Conservation (phyloP, 2,888 invertebrate species). For the Dryococelus australis region DNA sequence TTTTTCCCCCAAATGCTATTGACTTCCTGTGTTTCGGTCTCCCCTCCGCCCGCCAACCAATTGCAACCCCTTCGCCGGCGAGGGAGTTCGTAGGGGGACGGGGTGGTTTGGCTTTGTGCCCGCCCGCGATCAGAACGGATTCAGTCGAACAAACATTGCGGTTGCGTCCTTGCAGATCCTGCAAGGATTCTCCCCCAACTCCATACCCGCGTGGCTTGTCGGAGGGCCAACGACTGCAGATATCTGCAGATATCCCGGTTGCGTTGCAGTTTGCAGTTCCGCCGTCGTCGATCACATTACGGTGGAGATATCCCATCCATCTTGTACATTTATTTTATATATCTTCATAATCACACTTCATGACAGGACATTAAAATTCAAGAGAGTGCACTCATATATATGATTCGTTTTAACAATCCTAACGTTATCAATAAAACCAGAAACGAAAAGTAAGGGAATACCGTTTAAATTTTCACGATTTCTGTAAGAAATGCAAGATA, state of each 20-base stretch:
- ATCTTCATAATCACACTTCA: no score
- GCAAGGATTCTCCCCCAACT: not conserved
- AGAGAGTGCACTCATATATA: no score
- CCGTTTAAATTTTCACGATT: no score
- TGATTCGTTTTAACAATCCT: no score
- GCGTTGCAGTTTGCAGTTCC: no score
- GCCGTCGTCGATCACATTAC: no score
- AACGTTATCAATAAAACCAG: no score
- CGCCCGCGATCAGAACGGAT: not conserved
- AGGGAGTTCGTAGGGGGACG: not conserved
- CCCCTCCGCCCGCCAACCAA: not conserved
- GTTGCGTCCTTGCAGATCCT: constrained; percentile 3
- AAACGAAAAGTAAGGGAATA: no score
- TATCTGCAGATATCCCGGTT: not conserved
- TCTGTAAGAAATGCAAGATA: no score
- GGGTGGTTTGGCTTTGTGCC: not conserved
- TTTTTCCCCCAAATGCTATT: not conserved
- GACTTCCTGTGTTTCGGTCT: not conserved
- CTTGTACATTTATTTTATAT: no score
- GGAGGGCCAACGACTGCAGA: not conserved
- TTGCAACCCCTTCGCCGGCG: not conserved
- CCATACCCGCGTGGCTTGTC: not conserved
- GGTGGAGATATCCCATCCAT: no score
- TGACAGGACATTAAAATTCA: no score
- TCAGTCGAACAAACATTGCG: constrained; percentile 11